Conservation (phyloP, 2,797 vertebrate species). For the Lepilemur ruficaudatus region DNA sequence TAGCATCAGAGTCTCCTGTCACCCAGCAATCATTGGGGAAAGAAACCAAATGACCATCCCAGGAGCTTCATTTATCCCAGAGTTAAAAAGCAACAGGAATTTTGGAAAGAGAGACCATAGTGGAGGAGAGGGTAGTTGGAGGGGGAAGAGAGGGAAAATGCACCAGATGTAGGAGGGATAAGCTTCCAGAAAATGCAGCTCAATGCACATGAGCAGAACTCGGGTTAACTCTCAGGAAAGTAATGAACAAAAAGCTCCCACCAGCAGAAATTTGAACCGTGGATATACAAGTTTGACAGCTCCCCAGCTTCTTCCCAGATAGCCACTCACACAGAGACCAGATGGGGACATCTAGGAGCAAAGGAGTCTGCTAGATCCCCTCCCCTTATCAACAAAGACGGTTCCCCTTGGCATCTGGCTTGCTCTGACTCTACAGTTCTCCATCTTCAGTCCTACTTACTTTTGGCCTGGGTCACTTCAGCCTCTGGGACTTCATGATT, state of each 20-base stretch:
- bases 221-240: background rate
- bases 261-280: conserved; percentile 1
- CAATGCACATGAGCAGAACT: background rate
- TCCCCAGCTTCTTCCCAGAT: background rate
- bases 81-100: conserved; percentile 10
- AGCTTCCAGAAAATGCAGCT: conserved; percentile 44
- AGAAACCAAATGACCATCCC: background rate
- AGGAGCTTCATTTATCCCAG: background rate
- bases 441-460: background rate
- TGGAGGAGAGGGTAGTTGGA: background rate
- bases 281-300: background rate
- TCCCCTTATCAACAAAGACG: background rate
- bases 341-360: background rate
- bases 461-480: background rate
- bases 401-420: background rate
- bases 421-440: background rate
- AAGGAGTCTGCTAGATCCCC: background rate
- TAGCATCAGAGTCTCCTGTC: background rate
- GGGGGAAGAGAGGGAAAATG: background rate
- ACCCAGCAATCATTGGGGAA: background rate
- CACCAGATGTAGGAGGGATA: background rate
- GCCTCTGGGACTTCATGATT: background rate
- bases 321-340: background rate
- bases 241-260: background rate
- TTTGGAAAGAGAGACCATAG: background rate